Evolutionary conservation across 2,888 invertebrate genomes (phyloP), one percentile per base, ranked within the genome.

Genomic region (Hydriomena furcata): DNA sequence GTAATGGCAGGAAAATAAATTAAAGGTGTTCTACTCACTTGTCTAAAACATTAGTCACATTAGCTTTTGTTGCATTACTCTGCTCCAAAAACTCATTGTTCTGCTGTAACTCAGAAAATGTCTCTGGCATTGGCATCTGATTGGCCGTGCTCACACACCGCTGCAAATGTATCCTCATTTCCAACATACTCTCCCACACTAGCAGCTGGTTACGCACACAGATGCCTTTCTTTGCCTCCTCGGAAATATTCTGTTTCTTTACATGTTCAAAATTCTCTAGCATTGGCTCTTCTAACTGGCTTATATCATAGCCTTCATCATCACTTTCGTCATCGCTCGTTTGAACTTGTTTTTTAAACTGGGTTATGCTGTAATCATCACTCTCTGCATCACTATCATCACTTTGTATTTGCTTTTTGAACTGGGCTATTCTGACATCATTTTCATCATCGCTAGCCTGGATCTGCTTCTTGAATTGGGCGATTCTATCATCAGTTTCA

Each of bases 91-190:
- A 93, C 21, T 92, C 90, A 27, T 83, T 71, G 34, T 89, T 87
- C 0, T 83, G 74, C 53, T 76, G 85, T 24, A 93, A 81, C 36
- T 84, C 66, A 6, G 81, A 69, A 64, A 92, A 93, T 4, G 72
- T 73, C 5, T 93, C 91, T 11, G 83, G 73, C 63, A 95, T 92
- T 0, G 98, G 98, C 82, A 98, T 91, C 73, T 94, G 94, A 79
- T 98, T 98, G 0, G 94, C 93, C 7, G 93, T 92, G 31, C 92
- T 84, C 41, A 97, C 76, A 66, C 95, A 93, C 76, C 97, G 96
- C 77, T 98, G 98, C 13, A 98, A 80, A 71, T 96, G 95, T 64
- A 98, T 98, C 59, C 98, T 92, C 73, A 94, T 91, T 83, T 98
- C 97, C 13, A 98, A 76, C 2, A 98, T 77, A 45, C 92, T 93